Evolutionary conservation across 2,113 vertebrate genomes (phyloP).

Genomic region (Galemys pyrenaicus): DNA sequence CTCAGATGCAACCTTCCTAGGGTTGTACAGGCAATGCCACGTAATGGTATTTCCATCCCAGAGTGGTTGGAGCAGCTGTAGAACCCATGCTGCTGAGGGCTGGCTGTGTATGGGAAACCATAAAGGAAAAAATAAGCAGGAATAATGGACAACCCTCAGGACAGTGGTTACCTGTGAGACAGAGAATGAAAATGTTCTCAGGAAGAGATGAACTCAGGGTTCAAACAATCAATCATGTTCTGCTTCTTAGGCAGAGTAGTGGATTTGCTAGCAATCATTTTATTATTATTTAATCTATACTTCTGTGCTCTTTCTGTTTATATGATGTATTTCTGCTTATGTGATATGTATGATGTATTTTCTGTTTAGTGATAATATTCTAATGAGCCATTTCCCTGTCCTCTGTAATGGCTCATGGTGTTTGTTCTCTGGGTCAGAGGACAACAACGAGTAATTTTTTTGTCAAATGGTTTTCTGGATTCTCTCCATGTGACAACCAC

Average conservation of each 20-base stretch:
- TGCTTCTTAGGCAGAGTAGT: background rate
- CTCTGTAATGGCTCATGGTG: background rate
- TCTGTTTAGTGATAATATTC: background rate
- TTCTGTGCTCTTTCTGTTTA: background rate
- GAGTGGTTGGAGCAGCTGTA: background rate
- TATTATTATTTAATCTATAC: background rate
- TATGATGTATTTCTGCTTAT: background rate
- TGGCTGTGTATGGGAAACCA: background rate
- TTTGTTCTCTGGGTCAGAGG: background rate
- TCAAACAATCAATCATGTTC: background rate
- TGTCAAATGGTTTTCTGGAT: constrained; percentile 37
- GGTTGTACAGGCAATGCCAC: background rate
- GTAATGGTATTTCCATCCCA: background rate
- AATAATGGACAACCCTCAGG: background rate
- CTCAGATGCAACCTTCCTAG: background rate
- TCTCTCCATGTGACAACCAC: background rate
- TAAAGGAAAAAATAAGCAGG: background rate
- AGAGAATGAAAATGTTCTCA: background rate
- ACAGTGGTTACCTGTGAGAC: background rate
- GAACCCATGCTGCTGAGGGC: background rate
- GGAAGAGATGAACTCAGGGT: background rate
- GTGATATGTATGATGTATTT: too few relatives aligned
- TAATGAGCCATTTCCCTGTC: background rate
- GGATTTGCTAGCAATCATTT: background rate
- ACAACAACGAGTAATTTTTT: background rate